A percentile compares a stretch with the other conserved stretches of the same genome.
These are phyloP conservation scores for Notothenia rossii DNA, from an alignment of 2,113 vertebrate species.

Conservation along the genomic window DNA sequence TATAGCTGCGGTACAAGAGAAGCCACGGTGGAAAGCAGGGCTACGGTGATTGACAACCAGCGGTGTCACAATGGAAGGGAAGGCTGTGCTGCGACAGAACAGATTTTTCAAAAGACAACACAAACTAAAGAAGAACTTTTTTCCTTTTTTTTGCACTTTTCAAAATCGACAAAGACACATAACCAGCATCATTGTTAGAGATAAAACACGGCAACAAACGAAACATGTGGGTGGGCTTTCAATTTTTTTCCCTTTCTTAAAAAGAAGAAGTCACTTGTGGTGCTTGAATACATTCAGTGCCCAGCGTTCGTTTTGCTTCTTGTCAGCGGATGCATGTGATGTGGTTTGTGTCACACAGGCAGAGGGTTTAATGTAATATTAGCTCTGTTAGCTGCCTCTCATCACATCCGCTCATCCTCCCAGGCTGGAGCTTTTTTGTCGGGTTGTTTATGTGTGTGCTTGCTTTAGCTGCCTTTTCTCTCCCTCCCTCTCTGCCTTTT, in stretches of 20 bases:
- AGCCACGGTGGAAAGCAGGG: conserved; percentile 37
- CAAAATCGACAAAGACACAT: conserved; percentile 41
- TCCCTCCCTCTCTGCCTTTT: conserved; percentile 46
- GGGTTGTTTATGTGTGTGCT: conserved; percentile 37
- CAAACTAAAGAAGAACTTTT: conserved; percentile 47
- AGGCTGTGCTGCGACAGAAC: conserved; percentile 33
- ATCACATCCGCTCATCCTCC: conserved; percentile 52
- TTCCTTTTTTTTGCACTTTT: not conserved
- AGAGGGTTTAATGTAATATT: conserved; percentile 57
- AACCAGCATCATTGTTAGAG: conserved; percentile 49
- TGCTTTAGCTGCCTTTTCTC: conserved; percentile 79
- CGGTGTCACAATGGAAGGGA: conserved; percentile 37
- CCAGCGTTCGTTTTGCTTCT: conserved; percentile 53
- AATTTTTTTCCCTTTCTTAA: conserved; percentile 40
- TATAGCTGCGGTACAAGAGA: conserved; percentile 46
- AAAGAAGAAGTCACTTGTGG: conserved; percentile 81
- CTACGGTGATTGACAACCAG: conserved; percentile 19
- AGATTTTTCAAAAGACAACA: conserved; percentile 55
- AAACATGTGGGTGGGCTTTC: conserved; percentile 47
- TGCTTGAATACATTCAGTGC: conserved; percentile 82
- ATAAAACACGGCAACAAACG: conserved; percentile 51
- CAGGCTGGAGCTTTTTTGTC: conserved; percentile 40
- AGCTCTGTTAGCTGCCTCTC: conserved; percentile 60
- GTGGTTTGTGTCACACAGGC: conserved; percentile 62
- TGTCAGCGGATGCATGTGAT: conserved; percentile 51